Conservation (phyloP, 2,797 vertebrate genomes). For the Pseudopleuronectes americanus region DNA sequence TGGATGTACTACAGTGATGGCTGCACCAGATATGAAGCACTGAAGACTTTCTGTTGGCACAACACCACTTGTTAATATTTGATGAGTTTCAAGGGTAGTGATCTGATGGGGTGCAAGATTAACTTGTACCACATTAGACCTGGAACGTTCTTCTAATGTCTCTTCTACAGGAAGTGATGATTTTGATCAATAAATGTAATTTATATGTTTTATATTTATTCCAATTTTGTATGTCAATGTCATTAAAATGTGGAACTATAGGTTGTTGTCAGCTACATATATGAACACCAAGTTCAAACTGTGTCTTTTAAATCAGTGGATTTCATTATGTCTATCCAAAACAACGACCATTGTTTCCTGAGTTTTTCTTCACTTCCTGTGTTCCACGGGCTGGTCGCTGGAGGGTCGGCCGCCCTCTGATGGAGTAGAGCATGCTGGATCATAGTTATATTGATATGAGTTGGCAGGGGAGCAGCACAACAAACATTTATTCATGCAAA, state of each 20-base stretch:
- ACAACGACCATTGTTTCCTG: constrained; percentile 19
- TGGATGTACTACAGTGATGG: constrained; percentile 8
- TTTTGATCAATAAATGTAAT: too few relatives aligned
- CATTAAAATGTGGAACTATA: too few relatives aligned
- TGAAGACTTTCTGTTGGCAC: constrained; percentile 9
- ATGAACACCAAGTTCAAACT: neutral
- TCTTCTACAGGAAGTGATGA: too few relatives aligned
- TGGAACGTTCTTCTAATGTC: too few relatives aligned
- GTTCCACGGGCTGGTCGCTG: constrained; percentile 22
- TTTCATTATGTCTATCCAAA: constrained; percentile 1
- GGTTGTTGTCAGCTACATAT: too few relatives aligned
- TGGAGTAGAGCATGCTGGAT: neutral
- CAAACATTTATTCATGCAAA: neutral
- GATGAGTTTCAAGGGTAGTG: constrained; percentile 16
- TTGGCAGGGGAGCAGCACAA: neutral
- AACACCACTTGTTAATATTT: constrained; percentile 34
- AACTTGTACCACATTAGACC: neutral
- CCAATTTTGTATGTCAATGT: too few relatives aligned
- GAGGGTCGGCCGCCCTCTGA: neutral
- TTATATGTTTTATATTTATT: too few relatives aligned
- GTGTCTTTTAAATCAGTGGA: neutral
- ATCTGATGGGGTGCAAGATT: constrained; percentile 18
- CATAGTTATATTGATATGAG: neutral
- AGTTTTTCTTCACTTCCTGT: constrained; percentile 12
- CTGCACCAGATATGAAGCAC: neutral